Conservation (phyloP, 2,113 vertebrate genomes). For the Crotophaga sulcirostris region DNA sequence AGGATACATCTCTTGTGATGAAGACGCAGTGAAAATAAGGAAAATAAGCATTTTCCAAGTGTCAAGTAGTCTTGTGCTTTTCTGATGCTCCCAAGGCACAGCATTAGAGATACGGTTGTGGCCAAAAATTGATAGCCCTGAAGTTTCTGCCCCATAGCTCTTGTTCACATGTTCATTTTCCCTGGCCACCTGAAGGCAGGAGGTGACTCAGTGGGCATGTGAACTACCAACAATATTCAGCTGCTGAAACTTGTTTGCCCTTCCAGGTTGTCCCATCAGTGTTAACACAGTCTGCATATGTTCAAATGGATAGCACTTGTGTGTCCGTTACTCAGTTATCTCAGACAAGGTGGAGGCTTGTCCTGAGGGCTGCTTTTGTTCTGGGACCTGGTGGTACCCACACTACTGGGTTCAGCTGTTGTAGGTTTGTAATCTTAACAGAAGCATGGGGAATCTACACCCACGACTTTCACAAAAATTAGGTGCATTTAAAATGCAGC, state of each 20-base stretch:
- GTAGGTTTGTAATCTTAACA: not conserved
- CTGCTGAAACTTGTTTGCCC: not conserved
- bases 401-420: rapidly evolving
- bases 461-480: not conserved
- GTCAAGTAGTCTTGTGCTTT: not conserved
- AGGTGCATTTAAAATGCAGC: not conserved
- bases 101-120: rapidly evolving
- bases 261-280: not conserved
- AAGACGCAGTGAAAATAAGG: not conserved
- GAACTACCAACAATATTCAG: not conserved
- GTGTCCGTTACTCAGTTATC: not conserved
- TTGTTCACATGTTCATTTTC: not conserved
- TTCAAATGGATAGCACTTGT: not conserved
- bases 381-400: not conserved
- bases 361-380: not conserved
- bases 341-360: not conserved
- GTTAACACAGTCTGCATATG: rapidly evolving
- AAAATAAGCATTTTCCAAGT: not conserved
- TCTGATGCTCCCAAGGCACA: not conserved
- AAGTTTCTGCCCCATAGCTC: not conserved
- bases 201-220: not conserved
- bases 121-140: not conserved
- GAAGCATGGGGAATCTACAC: not conserved
- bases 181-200: not conserved
- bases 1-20: not conserved